phyloP scores from a whole-genome alignment of 2,888 invertebrate genomes.

The Synanthedon myopaeformis region DNA sequence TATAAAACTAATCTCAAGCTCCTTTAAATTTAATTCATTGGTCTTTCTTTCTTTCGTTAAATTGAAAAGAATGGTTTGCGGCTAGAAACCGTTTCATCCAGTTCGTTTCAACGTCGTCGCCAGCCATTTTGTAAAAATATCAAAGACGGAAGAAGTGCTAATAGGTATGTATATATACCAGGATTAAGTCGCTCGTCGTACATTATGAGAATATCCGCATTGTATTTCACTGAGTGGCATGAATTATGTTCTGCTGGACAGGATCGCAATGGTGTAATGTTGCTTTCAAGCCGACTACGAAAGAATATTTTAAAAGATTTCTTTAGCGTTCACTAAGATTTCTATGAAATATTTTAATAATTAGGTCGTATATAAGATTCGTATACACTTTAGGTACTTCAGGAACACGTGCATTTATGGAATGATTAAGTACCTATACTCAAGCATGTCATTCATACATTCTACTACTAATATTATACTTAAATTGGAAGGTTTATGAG shows the following conservation, averaged over 20 bases:
- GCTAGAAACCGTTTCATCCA: slow-evolving; percentile 17
- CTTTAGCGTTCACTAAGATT: too few species aligned
- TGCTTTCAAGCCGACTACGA: slow-evolving; percentile 43
- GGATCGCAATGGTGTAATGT: slow-evolving; percentile 31
- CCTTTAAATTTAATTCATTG: too few species aligned
- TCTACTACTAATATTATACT: too few species aligned
- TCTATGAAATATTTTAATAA: too few species aligned
- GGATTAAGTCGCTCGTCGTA: slow-evolving; percentile 62
- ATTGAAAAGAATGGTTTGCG: slow-evolving; percentile 18
- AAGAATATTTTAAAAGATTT: slow-evolving; percentile 25
- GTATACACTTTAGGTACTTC: too few species aligned
- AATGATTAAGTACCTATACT: too few species aligned
- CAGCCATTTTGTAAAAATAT: slow-evolving; percentile 43
- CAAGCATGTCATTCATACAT: too few species aligned
- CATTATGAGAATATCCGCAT: slow-evolving; percentile 61
- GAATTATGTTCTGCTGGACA: slow-evolving; percentile 48
- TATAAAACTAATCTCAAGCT: too few species aligned
- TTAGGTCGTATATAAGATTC: too few species aligned
- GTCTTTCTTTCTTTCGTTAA: slow-evolving; percentile 3
- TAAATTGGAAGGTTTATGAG: too few species aligned
- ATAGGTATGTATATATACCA: slow-evolving; percentile 12
- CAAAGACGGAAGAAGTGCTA: slow-evolving; percentile 43
- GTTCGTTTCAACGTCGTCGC: slow-evolving; percentile 22
- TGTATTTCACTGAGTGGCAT: slow-evolving; percentile 59
- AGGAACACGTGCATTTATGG: too few species aligned